Evolutionary conservation across 2,797 vertebrate species (phyloP).

Genomic region (Phrynocephalus vlangalii): DNA sequence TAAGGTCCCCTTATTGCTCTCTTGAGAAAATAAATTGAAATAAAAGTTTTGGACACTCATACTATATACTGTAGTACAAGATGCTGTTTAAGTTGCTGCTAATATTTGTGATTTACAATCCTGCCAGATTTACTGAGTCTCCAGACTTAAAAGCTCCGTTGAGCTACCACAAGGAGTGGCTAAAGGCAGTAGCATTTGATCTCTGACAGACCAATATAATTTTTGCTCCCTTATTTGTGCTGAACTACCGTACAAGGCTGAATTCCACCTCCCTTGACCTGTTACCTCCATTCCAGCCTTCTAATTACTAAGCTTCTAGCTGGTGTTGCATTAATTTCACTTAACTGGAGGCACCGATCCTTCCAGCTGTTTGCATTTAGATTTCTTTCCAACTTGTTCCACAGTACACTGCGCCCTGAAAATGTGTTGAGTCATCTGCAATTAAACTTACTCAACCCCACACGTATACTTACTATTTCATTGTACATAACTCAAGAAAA

Average conservation of each 20-base stretch:
- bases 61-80: too few relatives aligned
- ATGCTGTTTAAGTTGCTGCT: neutral
- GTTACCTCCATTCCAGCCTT: neutral
- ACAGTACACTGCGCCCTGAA: neutral
- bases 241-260: neutral
- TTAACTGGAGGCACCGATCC: neutral
- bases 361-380: neutral
- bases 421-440: neutral
- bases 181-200: neutral
- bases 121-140: neutral
- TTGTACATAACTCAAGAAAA: neutral
- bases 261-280: neutral
- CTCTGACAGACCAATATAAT: neutral
- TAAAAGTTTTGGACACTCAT: too few relatives aligned
- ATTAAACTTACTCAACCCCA: neutral
- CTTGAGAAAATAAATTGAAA: neutral
- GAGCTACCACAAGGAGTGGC: neutral
- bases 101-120: neutral
- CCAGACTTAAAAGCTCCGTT: neutral
- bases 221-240: neutral
- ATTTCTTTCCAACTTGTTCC: neutral
- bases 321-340: neutral
- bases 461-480: neutral
- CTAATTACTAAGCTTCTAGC: neutral
- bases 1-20: neutral